phyloP scores from a whole-genome alignment of 2,888 invertebrate species.

The Plusia festucae region DNA sequence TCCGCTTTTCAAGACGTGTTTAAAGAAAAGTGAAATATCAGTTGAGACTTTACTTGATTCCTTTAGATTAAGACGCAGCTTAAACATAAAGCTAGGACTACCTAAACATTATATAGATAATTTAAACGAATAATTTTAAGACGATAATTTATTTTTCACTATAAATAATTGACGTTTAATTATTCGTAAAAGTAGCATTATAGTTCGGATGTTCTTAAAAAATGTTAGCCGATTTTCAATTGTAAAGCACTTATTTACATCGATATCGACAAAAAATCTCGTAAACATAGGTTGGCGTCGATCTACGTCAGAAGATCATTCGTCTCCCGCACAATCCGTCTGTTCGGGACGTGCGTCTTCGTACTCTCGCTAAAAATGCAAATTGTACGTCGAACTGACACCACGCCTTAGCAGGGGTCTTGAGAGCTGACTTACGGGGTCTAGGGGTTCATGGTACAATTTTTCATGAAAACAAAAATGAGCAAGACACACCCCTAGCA shows the following conservation, averaged over 20 bases:
- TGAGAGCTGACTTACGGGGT: slow-evolving; percentile 73
- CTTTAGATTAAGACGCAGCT: neutral
- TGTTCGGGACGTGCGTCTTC: slow-evolving; percentile 82
- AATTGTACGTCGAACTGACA: slow-evolving; percentile 82
- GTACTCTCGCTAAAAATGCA: slow-evolving; percentile 88
- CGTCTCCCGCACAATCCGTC: slow-evolving; percentile 83
- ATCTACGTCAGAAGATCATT: slow-evolving; percentile 78
- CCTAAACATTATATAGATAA: too few relatives aligned
- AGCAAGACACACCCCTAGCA: slow-evolving; percentile 81
- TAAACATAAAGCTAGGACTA: too few relatives aligned
- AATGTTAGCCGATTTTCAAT: neutral
- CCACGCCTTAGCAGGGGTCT: slow-evolving; percentile 78
- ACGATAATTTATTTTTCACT: too few relatives aligned
- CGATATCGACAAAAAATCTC: slow-evolving; percentile 55
- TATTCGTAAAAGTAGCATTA: too few relatives aligned
- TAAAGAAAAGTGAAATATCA: slow-evolving; percentile 19
- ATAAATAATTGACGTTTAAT: too few relatives aligned
- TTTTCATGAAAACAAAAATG: slow-evolving; percentile 85
- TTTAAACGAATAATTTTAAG: too few relatives aligned
- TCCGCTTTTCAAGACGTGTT: slow-evolving; percentile 47
- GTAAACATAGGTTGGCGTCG: slow-evolving; percentile 62
- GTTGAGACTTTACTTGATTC: neutral
- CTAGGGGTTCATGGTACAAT: slow-evolving; percentile 74
- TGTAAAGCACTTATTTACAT: slow-evolving; percentile 9
- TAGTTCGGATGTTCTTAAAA: too few relatives aligned